A percentile compares a stretch with the other conserved stretches of the same genome.
Evolutionary conservation across 2,888 invertebrate genomes (phyloP).

Genomic region (Autographa pulchrina): DNA sequence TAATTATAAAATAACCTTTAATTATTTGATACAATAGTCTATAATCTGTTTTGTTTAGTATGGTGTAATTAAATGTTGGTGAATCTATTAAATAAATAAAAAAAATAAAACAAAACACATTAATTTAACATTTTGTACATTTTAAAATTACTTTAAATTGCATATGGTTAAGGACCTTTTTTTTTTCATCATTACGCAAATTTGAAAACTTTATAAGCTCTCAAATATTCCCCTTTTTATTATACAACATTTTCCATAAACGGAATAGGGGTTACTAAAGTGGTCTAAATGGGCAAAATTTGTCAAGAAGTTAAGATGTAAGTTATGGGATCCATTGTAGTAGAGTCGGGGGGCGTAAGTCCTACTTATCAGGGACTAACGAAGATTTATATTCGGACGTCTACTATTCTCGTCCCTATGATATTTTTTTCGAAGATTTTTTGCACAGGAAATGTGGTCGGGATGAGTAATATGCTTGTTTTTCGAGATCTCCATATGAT

Average conservation of each 20-base stretch:
- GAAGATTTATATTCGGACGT: slow-evolving; percentile 73
- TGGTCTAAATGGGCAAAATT: slow-evolving; percentile 72
- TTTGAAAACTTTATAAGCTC: slow-evolving; percentile 16
- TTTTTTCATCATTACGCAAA: background rate
- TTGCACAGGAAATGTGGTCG: slow-evolving; percentile 39
- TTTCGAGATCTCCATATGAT: slow-evolving; percentile 32
- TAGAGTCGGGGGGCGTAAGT: slow-evolving; percentile 65
- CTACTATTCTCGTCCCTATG: slow-evolving; percentile 60
- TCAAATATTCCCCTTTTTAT: slow-evolving; percentile 31
- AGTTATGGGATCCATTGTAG: slow-evolving; percentile 74
- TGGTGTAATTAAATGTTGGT: too few relatives aligned
- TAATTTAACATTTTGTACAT: too few relatives aligned
- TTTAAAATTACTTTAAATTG: too few relatives aligned
- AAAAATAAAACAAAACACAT: too few relatives aligned
- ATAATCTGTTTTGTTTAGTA: too few relatives aligned
- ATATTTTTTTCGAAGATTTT: slow-evolving; percentile 59
- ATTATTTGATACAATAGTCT: too few relatives aligned
- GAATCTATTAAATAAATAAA: too few relatives aligned
- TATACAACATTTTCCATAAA: slow-evolving; percentile 49
- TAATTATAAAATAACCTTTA: too few relatives aligned
- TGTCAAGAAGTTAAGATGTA: slow-evolving; percentile 76
- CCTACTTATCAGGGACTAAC: slow-evolving; percentile 77
- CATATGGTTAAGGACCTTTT: background rate
- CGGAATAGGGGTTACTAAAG: slow-evolving; percentile 59
- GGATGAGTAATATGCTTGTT: slow-evolving; percentile 54